These are phyloP conservation scores for Melanerpes formicivorus DNA, from an alignment of 2,113 vertebrate genomes.

Conservation along the genomic window DNA sequence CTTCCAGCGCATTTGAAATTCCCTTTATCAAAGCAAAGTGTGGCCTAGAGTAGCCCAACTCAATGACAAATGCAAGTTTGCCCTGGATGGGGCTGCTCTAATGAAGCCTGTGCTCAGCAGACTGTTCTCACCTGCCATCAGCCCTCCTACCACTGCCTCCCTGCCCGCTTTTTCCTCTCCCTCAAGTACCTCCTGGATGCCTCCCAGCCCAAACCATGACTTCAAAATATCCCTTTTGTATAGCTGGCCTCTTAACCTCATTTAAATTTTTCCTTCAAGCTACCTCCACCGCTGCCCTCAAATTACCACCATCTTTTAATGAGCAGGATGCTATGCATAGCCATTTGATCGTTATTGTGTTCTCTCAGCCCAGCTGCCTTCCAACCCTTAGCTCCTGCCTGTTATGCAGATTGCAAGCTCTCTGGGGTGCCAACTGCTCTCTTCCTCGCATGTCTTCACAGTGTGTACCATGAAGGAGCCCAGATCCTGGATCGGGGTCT, in stretches of 20 bases:
- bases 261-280: slow-evolving; percentile 68
- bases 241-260: slow-evolving; percentile 59
- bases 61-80: not conserved
- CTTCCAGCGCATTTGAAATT: not conserved
- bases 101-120: not conserved
- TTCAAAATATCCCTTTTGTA: slow-evolving; percentile 60
- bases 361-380: slow-evolving; percentile 64
- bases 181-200: slow-evolving; percentile 21
- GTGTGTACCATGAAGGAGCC: slow-evolving; percentile 3
- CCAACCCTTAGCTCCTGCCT: slow-evolving; percentile 12
- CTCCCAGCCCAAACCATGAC: slow-evolving; percentile 31
- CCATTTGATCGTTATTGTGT: slow-evolving; percentile 51
- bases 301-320: slow-evolving; percentile 64
- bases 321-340: slow-evolving; percentile 45
- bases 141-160: not conserved
- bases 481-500: slow-evolving; percentile 20
- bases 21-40: not conserved
- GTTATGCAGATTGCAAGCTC: slow-evolving; percentile 59
- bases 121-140: not conserved
- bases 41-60: not conserved
- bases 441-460: slow-evolving; percentile 46
- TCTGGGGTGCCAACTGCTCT: slow-evolving; percentile 54
- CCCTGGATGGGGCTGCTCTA: not conserved
- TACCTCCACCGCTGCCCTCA: slow-evolving; percentile 40
- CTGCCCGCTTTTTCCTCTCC: not conserved